Conservation (phyloP, 1,140 invertebrate species). For the Anoplolepis gracilipes region DNA sequence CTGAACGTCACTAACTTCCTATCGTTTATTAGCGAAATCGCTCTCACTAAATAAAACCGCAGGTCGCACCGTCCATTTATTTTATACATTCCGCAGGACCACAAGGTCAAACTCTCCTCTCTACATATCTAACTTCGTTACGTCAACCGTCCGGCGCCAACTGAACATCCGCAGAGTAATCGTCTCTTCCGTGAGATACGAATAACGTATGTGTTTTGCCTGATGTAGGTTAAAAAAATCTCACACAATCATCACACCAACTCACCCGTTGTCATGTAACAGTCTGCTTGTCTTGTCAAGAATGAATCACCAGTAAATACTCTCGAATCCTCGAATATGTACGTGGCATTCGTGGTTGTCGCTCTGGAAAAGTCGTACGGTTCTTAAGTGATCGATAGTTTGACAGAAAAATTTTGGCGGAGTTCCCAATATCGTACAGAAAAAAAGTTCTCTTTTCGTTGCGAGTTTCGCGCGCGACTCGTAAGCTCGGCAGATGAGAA, state of each 20-base stretch:
- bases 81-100: slow-evolving; percentile 38
- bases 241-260: neutral
- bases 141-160: slow-evolving; percentile 13
- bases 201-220: neutral
- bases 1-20: neutral
- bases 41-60: neutral
- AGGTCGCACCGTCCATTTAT: slow-evolving; percentile 34
- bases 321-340: slow-evolving; percentile 17
- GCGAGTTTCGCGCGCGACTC: slow-evolving; percentile 12
- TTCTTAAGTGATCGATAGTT: slow-evolving; percentile 27
- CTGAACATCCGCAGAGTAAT: slow-evolving; percentile 5
- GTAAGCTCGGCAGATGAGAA: neutral
- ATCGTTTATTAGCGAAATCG: slow-evolving; percentile 6
- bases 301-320: slow-evolving; percentile 49
- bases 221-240: neutral
- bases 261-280: slow-evolving; percentile 29
- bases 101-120: slow-evolving; percentile 22
- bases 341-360: slow-evolving; percentile 38
- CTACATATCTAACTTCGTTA: slow-evolving; percentile 20
- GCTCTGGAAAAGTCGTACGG: neutral
- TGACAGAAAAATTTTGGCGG: slow-evolving; percentile 11
- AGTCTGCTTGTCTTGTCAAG: neutral
- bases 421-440: neutral
- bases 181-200: neutral
- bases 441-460: neutral